Percentiles rank a stretch among this genome's conserved stretches.
These are phyloP conservation scores for Simalia tracyae DNA, from an alignment of 2,797 vertebrate species.

Conservation along the genomic window DNA sequence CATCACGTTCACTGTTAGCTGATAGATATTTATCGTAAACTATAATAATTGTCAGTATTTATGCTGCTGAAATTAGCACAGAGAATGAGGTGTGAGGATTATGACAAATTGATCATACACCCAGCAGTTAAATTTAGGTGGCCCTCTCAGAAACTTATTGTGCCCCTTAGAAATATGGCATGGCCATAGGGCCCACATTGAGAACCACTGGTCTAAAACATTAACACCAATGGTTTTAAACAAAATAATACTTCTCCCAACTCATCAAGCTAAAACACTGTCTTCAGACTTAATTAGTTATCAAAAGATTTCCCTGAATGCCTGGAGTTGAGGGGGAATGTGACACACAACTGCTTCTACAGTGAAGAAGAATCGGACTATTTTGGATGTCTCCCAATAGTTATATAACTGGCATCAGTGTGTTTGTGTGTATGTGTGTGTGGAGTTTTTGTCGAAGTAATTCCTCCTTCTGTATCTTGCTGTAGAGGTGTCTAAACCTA, in stretches of 20 bases:
- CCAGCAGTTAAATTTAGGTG: background rate
- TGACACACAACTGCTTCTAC: constrained; percentile 15
- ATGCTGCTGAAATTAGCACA: background rate
- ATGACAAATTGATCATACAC: background rate
- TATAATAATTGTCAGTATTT: background rate
- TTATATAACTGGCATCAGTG: background rate
- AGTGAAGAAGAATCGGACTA: background rate
- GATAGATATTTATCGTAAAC: background rate
- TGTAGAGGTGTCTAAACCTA: constrained; percentile 38
- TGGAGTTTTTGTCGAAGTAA: constrained; percentile 7
- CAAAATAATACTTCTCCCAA: background rate
- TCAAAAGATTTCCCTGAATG: constrained; percentile 17
- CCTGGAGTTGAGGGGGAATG: background rate
- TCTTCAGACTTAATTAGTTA: background rate
- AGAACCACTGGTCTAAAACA: background rate
- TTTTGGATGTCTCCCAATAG: background rate
- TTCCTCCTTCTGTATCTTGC: constrained; percentile 30
- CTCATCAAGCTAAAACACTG: background rate
- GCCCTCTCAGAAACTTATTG: background rate
- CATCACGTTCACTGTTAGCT: background rate
- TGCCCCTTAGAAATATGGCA: too few relatives aligned
- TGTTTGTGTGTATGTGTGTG: background rate
- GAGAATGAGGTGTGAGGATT: background rate
- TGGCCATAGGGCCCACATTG: background rate
- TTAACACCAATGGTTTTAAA: background rate